Base-by-base conservation (phyloP, 2,797 vertebrate species). In the Manis crassicaudata region DNA sequence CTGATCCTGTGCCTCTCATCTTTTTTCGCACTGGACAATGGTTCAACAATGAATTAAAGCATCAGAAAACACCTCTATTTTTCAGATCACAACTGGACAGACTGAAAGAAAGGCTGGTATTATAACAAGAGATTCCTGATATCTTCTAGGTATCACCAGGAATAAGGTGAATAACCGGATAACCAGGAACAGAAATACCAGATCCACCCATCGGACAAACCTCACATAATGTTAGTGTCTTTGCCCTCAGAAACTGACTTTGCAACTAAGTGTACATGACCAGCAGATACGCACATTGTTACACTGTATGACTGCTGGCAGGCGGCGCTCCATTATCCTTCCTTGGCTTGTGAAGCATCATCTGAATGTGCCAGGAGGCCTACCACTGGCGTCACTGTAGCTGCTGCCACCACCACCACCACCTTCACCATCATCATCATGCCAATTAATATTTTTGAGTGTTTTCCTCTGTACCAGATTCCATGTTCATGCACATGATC, bases 161-260 rank as follows among this genome's bases (percentile, higher is more conserved):
- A 52, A 84, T 93, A 77, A 75, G n/a, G 37, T 40, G 37, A 40
- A 40, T 40, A 40, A 40, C 37, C 37, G 37, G 37, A 40, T 40
- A 40, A 40, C 37, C 37, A 40, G 37, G 37, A 40, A 40, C 37
- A 40, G 37, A 40, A 40, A 40, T 40, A 40, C 37, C 37, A 40
- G 37, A 40, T 40, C 37, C 37, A 40, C 37, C 37, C 37, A 40
- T 40, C 37, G 5, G 37, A 40, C 37, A 40, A 40, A 40, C 37
- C 1, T 85, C 62, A 80, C 5, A 40, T 63, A 9, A 82, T 27
- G 18, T 62, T 37, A 67, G 52, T 7, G 7, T 27, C n/a, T 65
- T 50, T 88, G 63, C 21, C 29, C 35, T 92, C 58, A 35, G 56
- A 88, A 68, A 80, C 0, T 32, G 79, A 92, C 56, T 88, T 63